Conservation (phyloP, 2,113 vertebrate genomes). For the Microcebus tavaratra region DNA sequence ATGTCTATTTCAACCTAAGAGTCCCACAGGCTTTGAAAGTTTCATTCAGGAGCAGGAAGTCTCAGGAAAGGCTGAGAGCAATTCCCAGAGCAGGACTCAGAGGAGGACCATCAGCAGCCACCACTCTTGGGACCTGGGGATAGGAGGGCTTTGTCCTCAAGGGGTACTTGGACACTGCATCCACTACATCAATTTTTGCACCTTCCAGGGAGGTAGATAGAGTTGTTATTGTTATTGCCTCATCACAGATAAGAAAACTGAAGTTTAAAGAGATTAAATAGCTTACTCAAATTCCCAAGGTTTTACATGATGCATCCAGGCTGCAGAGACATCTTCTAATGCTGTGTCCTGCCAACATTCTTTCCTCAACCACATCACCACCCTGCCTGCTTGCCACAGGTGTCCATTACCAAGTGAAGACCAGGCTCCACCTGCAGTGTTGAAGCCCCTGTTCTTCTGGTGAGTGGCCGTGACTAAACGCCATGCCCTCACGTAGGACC, state of each 20-base stretch:
- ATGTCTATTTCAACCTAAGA: background rate
- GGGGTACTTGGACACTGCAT: background rate
- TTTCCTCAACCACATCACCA: background rate
- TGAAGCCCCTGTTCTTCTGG: background rate
- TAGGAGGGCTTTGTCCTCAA: background rate
- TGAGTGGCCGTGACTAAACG: background rate
- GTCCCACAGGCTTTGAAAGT: background rate
- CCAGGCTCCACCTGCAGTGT: background rate
- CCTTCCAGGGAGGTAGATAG: background rate
- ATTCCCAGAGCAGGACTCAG: background rate
- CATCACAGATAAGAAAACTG: background rate
- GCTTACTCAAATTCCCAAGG: background rate
- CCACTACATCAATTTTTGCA: background rate
- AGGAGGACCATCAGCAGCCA: background rate
- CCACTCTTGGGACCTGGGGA: background rate
- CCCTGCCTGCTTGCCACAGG: background rate
- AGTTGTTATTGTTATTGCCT: background rate
- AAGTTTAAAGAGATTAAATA: background rate
- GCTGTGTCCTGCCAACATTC: background rate
- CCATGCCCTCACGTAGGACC: fast-evolving
- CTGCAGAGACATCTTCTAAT: background rate
- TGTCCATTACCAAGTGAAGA: background rate
- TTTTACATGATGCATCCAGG: background rate
- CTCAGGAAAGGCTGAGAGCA: background rate
- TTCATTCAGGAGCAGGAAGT: background rate